Base-by-base conservation (phyloP, 2,113 vertebrate genomes). In the Gopherus flavomarginatus region DNA sequence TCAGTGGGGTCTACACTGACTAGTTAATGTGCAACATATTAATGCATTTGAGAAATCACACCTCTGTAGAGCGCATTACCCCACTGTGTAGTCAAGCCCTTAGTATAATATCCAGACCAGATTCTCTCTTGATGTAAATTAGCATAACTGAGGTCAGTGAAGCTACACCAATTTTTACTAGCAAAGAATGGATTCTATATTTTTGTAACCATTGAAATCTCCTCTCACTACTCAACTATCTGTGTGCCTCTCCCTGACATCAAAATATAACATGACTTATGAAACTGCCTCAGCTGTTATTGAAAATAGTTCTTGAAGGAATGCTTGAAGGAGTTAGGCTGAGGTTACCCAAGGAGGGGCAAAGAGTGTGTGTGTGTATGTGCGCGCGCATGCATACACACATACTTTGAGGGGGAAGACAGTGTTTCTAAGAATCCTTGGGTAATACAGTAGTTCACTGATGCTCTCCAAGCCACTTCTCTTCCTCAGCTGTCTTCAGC, bases 151-250 rank as follows among this genome's bases (percentile, higher is more conserved):
- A 86, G 56, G 85, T 87, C 59, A 82, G 26, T 72, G 77, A 56
- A 57, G 72, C 94, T 77, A 53, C 0, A 1, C 47, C 27, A 90
- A 69, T 85, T 95, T 77, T 2, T 85, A 83, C n/a, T 80, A 81
- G 42, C 35, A 42, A 14, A 75, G 31, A 50, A 38, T 42, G 49
- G 57, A 53, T 42, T 26, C 59, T 77, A 10, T 90, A 77, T 94
- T 92, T 96, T 96, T 49, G 79, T 83, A n/a, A 79, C 72, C 49
- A 42, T 57, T 87, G 78, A 93, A 90, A 50, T 81, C 89, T 42
- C 47, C 78, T 81, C 53, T 29, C 2, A 90, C 13, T 88, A 44
- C 59, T n/a, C 49, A 72, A 17, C 38, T 44, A 35, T 80, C 69
- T 53, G 7, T 38, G 24, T 44, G 86, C 3, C 1, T 86, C 81